A percentile compares a stretch with the other conserved stretches of the same genome.
phyloP scores from a whole-genome alignment of 2,797 vertebrate species.

The Tadarida brasiliensis region DNA sequence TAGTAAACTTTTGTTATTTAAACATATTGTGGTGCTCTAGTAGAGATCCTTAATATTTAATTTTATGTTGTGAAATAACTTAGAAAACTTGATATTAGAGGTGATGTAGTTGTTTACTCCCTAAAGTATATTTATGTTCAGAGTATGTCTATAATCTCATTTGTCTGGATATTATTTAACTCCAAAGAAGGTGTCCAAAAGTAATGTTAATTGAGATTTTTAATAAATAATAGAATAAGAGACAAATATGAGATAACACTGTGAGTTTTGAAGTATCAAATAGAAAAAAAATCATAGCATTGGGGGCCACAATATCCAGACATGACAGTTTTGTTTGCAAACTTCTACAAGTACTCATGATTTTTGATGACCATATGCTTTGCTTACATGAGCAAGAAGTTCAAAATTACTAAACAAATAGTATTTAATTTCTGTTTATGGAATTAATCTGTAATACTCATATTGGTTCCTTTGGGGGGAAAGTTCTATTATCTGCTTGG shows the following conservation, averaged over 20 bases:
- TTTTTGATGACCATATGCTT: conserved; percentile 22
- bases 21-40: not conserved
- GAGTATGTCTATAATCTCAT: not conserved
- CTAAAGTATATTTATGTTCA: not conserved
- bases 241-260: not conserved
- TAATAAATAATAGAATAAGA: not conserved
- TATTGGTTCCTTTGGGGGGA: not conserved
- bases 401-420: conserved; percentile 47
- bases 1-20: conserved; percentile 16
- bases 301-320: not conserved
- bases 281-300: not conserved
- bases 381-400: conserved; percentile 30
- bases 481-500: not conserved
- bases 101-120: not conserved
- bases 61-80: conserved; percentile 29
- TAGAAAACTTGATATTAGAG: conserved; percentile 2
- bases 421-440: not conserved
- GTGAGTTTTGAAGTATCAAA: not conserved
- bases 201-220: not conserved
- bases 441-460: conserved; percentile 30
- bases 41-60: conserved; percentile 49
- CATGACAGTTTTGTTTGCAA: conserved; percentile 10
- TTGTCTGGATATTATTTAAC: conserved; percentile 18
- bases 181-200: not conserved
- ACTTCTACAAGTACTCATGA: not conserved